These are phyloP conservation scores for Anhinga anhinga DNA, from an alignment of 2,113 vertebrate species.

Conservation along the genomic window DNA sequence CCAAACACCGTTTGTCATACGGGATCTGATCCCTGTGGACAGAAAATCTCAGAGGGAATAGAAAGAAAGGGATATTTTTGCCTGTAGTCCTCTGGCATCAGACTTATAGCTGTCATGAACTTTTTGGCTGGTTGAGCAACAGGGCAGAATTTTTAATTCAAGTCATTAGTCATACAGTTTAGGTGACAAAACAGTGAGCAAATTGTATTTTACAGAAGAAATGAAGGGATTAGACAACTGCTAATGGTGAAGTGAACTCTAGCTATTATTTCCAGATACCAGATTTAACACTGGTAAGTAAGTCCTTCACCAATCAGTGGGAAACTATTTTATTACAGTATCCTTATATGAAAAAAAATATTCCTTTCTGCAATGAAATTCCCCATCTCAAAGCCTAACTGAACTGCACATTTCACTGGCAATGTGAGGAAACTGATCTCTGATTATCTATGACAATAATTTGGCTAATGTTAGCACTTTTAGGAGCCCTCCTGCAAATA, in stretches of 20 bases:
- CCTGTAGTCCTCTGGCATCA: background rate
- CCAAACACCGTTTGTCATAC: rapidly evolving
- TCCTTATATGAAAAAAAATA: background rate
- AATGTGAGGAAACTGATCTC: background rate
- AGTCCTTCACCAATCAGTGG: background rate
- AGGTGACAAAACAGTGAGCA: background rate
- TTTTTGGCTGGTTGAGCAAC: background rate
- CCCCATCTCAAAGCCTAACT: background rate
- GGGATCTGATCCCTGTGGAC: background rate
- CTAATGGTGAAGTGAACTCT: background rate
- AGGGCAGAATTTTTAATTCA: background rate
- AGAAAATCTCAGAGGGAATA: background rate
- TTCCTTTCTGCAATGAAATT: background rate
- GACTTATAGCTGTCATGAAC: background rate
- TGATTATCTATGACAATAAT: slow-evolving; percentile 51
- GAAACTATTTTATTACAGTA: background rate
- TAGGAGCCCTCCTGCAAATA: slow-evolving; percentile 10
- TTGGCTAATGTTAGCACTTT: slow-evolving; percentile 43
- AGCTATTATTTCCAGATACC: background rate
- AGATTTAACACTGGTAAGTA: background rate
- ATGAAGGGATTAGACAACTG: background rate
- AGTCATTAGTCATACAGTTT: background rate
- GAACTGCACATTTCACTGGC: background rate
- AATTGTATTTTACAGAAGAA: background rate
- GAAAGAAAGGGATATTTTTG: background rate